Base-by-base conservation (phyloP, 2,113 vertebrate genomes). In the Pseudorhombus dupliciocellatus region DNA sequence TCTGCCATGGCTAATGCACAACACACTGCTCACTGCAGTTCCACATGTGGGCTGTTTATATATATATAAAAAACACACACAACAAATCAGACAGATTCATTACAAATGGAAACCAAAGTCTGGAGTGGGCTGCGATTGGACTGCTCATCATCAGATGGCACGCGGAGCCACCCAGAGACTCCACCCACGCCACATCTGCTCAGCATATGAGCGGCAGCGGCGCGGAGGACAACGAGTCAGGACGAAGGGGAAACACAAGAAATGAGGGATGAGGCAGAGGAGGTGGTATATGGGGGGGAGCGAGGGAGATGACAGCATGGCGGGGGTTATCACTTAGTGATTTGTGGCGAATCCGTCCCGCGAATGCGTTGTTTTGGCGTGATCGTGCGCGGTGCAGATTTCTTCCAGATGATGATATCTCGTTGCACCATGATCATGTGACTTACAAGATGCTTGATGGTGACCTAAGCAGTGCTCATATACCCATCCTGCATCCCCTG, bases 121-220 rank as follows among this genome's bases (percentile, higher is more conserved):
- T 8, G 7, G 57, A 83, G 44, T 83, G 66, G 46, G 80, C 66
- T 54, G 68, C 14, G 66, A 83, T 90, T 66, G 30, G 71, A 79
- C 77, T 66, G 81, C 80, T 75, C 89, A 87, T 89, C 77, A 75
- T 84, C 76, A 71, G 79, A 84, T 72, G 85, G 71, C 77, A 77
- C 73, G 77, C 53, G 21, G 71, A 90, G 84, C 87, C 88, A 87
- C 86, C 84, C 84, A 82, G 66, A 89, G 81, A 85, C 85, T 87
- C 81, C 79, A 76, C 80, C 56, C 58, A 79, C 66, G 66, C 62
- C 79, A 90, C 90, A 91, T 90, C 86, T 91, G 90, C 78, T 80
- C 61, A 56, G 50, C 89, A 91, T 54, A 89, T 88, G 86, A 89
- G 70, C 48, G 24, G 28, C 52, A 84, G 69, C 71, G 42, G 15